These are phyloP conservation scores for Caenorhabditis sp. DNA, from an alignment of 2,888 invertebrate genomes.

Conservation along the genomic window DNA sequence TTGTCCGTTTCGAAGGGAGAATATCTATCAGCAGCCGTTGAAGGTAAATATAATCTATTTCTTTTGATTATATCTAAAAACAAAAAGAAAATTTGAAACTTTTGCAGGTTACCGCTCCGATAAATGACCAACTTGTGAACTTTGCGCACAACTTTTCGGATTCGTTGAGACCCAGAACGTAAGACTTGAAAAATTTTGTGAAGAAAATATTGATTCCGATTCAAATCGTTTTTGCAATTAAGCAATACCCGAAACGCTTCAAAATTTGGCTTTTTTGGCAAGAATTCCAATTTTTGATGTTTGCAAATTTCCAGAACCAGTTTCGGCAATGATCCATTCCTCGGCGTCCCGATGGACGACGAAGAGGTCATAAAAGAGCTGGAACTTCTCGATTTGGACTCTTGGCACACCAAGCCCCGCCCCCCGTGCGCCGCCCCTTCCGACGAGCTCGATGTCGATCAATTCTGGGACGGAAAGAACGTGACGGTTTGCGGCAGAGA, in stretches of 20 bases:
- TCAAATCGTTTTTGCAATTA: too few relatives aligned
- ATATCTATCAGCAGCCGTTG: slow-evolving; percentile 54
- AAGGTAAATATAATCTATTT: too few relatives aligned
- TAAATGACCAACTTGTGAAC: slow-evolving; percentile 47
- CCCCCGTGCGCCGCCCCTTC: slow-evolving; percentile 48
- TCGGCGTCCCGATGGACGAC: slow-evolving; percentile 57
- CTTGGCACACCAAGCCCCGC: slow-evolving; percentile 51
- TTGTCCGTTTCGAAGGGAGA: slow-evolving; percentile 59
- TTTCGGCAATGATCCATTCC: slow-evolving; percentile 59
- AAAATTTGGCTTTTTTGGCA: not conserved
- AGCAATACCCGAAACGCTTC: too few relatives aligned
- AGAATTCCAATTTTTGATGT: too few relatives aligned
- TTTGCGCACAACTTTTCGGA: slow-evolving; percentile 61
- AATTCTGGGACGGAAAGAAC: slow-evolving; percentile 58
- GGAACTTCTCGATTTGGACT: slow-evolving; percentile 59
- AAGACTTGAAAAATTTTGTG: slow-evolving; percentile 11
- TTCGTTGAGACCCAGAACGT: slow-evolving; percentile 57
- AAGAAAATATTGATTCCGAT: too few relatives aligned
- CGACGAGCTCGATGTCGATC: slow-evolving; percentile 47
- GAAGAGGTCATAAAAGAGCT: slow-evolving; percentile 65
- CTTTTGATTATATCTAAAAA: not conserved
- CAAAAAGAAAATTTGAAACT: slow-evolving; percentile 4
- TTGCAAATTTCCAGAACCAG: slow-evolving; percentile 59
- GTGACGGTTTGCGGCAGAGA: slow-evolving; percentile 59
- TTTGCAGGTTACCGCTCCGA: slow-evolving; percentile 44